phyloP scores from a whole-genome alignment of 2,113 vertebrate species.

The Erpornis zantholeuca region DNA sequence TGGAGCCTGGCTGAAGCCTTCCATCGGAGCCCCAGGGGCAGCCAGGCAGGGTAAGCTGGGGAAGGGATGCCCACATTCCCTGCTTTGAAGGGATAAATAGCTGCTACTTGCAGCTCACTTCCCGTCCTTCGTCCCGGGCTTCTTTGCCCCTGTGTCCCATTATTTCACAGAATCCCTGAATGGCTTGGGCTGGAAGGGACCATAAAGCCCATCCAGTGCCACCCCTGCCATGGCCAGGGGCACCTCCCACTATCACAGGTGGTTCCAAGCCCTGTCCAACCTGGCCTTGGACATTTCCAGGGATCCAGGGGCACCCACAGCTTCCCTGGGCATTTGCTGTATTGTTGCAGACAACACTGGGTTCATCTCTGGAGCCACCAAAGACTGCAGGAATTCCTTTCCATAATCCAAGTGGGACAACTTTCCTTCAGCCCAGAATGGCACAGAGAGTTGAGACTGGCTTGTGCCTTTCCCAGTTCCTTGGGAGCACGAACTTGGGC shows the following conservation, averaged over 20 bases:
- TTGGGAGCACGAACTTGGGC: not conserved
- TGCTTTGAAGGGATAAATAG: not conserved
- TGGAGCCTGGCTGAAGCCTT: not conserved
- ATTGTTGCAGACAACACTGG: rapidly evolving
- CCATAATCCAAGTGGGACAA: not conserved
- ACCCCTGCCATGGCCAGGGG: not conserved
- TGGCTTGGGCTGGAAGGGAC: not conserved
- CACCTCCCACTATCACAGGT: rapidly evolving
- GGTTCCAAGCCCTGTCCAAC: rapidly evolving
- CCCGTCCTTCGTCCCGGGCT: not conserved
- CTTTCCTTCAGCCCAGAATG: not conserved
- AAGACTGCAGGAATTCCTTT: not conserved
- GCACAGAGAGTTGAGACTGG: not conserved
- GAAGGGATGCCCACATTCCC: not conserved
- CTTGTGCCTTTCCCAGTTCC: not conserved
- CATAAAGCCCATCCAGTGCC: rapidly evolving
- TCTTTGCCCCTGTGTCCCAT: rapidly evolving
- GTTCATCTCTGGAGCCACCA: not conserved
- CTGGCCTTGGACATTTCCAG: not conserved
- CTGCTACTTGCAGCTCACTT: not conserved
- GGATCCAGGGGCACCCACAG: not conserved
- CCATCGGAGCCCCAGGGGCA: not conserved
- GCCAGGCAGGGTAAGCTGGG: not conserved
- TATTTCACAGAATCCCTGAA: not conserved
- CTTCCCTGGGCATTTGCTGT: not conserved